Base-by-base conservation (phyloP, 2,888 invertebrate genomes). In the Theodoxus fluviatilis region DNA sequence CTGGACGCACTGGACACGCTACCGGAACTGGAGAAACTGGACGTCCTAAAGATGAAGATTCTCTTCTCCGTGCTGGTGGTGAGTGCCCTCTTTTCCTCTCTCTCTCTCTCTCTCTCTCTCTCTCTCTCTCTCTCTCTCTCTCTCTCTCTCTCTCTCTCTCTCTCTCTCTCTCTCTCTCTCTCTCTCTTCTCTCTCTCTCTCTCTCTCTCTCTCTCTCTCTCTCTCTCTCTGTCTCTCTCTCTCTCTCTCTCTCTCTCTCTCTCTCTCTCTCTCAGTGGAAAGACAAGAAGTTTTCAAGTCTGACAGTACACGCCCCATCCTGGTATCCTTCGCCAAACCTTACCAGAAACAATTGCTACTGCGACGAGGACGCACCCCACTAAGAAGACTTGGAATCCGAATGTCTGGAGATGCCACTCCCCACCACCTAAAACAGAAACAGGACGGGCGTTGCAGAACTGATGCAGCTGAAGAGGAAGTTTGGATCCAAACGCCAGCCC, bases 51-150 rank as follows among this genome's bases (percentile, higher is more conserved):
- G 89, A 92, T 93, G 81, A 98, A 97, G 90, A 94, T 98, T 78
- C 91, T 98, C 76, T 97, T 97, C 89, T 97, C 96, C 72, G 94
- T 96, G 71, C 93, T 96, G 79, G 97, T 97, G 89, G 97, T 97
- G 89, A 92, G 94, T 84, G 35, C 6, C 9, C 15, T 43, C 49
- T 4, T 18, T 25, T 3, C 4, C 7, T 31, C 15, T 43, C 43
- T 43, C 43, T 43, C 9, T 15, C 12, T 12, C 15, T 43, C 15
- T 12, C 43, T 43, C 9, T 22, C 7, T 55, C 6, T 55, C 22
- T 18, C 22, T n/a, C 7, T 57, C 9, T 57, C 7, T 57, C 28
- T 57, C 15, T 57, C 3, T 28, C 7, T 22, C 31, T 22, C 6
- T 57, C 6, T 57, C 6, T 28, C 15, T 57, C 6, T 22, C 6